Conservation (phyloP, 2,888 invertebrate genomes). For the Drosophila rellima region DNA sequence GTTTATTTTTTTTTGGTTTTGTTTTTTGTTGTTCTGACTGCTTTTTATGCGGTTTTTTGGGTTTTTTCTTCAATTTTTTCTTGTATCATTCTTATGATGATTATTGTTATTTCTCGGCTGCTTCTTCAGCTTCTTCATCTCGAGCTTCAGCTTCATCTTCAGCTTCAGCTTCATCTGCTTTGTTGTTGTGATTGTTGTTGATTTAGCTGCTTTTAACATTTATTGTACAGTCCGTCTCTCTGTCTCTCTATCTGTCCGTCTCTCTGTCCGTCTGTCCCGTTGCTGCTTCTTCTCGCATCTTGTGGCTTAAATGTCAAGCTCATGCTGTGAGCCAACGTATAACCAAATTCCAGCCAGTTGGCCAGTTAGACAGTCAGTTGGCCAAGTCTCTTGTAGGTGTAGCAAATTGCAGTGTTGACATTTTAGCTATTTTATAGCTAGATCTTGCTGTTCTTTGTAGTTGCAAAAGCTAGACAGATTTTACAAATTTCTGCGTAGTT, state of each 20-base stretch:
- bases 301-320: slow-evolving; percentile 73
- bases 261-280: slow-evolving; percentile 1
- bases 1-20: slow-evolving; percentile 20
- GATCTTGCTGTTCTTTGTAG: background rate
- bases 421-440: background rate
- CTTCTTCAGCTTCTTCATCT: slow-evolving; percentile 10
- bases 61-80: slow-evolving; percentile 33
- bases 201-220: slow-evolving; percentile 61
- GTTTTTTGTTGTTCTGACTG: slow-evolving; percentile 47
- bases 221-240: slow-evolving; percentile 39
- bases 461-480: too few species aligned
- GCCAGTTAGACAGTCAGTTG: slow-evolving; percentile 28
- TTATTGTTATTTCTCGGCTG: slow-evolving; percentile 48
- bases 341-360: slow-evolving; percentile 31
- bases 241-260: slow-evolving; percentile 1
- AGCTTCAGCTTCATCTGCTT: slow-evolving; percentile 7
- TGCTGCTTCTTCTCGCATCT: slow-evolving; percentile 38
- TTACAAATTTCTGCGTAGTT: background rate
- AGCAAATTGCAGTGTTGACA: background rate
- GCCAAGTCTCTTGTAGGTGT: slow-evolving; percentile 38
- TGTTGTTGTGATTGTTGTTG: slow-evolving; percentile 1
- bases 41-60: slow-evolving; percentile 45
- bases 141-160: slow-evolving; percentile 4
- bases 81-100: slow-evolving; percentile 63
- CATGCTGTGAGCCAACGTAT: slow-evolving; percentile 47